Base-by-base conservation (phyloP, 2,888 invertebrate genomes). In the Cantharis rustica region DNA sequence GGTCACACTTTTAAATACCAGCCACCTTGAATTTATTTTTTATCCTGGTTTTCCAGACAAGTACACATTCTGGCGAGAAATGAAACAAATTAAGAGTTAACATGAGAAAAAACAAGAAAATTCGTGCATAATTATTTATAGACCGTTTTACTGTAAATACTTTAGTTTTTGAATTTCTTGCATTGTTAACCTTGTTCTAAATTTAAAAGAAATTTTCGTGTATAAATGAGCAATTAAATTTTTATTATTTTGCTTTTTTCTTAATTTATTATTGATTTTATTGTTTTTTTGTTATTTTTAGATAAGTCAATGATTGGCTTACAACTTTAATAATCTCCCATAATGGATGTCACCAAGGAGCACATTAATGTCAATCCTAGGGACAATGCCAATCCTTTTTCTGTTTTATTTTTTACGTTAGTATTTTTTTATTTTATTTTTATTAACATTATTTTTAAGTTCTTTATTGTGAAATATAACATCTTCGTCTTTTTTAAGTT, bases 391-490 rank as follows among this genome's bases (percentile, higher is more conserved):
- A 91, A 90, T 84, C 84, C 86, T 5, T 79, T 90, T 7, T 89
- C 90, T 62, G 84, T 88, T 76, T 79, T 90, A 31, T 82, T 90
- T 77, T 91, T 91, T 82, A 89, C 90, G 91, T 91, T 85, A 90
- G 90, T 89, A 68, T 71, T 74, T 3, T 17, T 63, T n/a, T 7
- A n/a, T 7, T n/a, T 47, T n/a, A n/a, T 31, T 31, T 47, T 47
- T 47, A 47, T 47, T 47, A 47, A 47, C 47, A 47, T 47, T 47
- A 47, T n/a, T n/a, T 27, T 10, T 27, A 27, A 27, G 27, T 27
- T 27, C 0, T 27, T 27, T 27, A 27, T 27, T 27, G 10, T 27
- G 10, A 11, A 23, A n/a, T n/a, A n/a, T n/a, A n/a, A n/a, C n/a
- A n/a, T n/a, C n/a, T n/a, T n/a, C n/a, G n/a, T n/a, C 23, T 7